Evolutionary conservation across 2,797 vertebrate species (phyloP), one percentile per base, ranked within the genome.

Genomic region (Sebastes trivittatus): DNA sequence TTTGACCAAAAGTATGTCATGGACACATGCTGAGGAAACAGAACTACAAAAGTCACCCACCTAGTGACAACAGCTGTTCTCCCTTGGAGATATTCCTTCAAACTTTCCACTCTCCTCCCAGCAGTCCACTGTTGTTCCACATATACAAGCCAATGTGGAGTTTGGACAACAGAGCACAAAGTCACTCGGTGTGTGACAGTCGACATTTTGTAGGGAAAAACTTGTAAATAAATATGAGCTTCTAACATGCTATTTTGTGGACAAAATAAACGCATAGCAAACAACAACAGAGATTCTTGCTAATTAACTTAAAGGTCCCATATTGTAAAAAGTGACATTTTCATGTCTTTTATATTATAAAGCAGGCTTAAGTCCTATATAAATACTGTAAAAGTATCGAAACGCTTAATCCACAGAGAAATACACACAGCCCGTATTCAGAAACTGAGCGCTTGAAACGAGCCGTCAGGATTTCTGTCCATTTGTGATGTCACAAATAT

Each of bases 51-150:
- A 60, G 78, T 78, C 63, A 18, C 59, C 82, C 75, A 52, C 75
- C 72, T 78, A 77, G 61, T 63, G 77, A 86, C 56, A 77, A 54
- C 88, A 93, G 87, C 89, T 91, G 90, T 77, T 87, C 82, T 77
- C 72, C 69, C 52, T 27, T 23, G 55, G 80, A 85, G 76, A 81
- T 59, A 67, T 87, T 82, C 68, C 60, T 83, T 66, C 25, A 27
- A 20, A 36, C 71, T 56, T 75, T 83, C 56, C 74, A 27, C 70
- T 74, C 72, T 81, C 11, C 56, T 23, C 67, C 38, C 74, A 60
- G 56, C 81, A 58, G 73, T 59, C 34, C 14, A n/a, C 56, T 70
- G 61, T 60, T 82, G 52, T 54, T 79, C 71, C 59, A 72, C 18
- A 49, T 65, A 36, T 11, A 36, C 9, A 55, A 67, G 36, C 56